Base-by-base conservation (phyloP, 2,888 invertebrate species). In the Lithophane semibrunnea region DNA sequence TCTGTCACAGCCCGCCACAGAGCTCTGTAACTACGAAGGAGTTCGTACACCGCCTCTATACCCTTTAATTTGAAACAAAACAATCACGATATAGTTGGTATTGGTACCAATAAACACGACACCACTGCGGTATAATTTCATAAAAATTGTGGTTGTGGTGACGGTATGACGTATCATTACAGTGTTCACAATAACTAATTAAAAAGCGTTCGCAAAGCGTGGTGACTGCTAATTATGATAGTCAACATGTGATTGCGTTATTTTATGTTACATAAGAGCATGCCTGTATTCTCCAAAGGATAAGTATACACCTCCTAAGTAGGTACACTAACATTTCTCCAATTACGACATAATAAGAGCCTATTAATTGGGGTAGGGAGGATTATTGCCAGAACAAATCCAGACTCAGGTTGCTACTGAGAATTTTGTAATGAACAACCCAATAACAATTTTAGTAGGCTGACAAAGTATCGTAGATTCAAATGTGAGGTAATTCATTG, bases 51-150 rank as follows among this genome's bases (percentile, higher is more conserved):
- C n/a, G n/a, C n/a, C n/a, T n/a, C n/a, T n/a, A n/a, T n/a, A n/a
- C n/a, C n/a, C n/a, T 29, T 70, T 54, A 61, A 13, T 66, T 66
- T 8, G 12, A 56, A 60, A 63, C 60, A 56, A 72, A 79, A 66
- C 47, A 63, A 80, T 80, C 49, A 52, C 61, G n/a, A 29, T 18
- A 49, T 54, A 71, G 24, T 58, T 44, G 42, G 18, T 42, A 29
- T 58, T 44, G 42, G 18, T 42, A 29, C 37, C 71, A 58, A 81
- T 79, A 47, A 81, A 65, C 79, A 65, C 37, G 21, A 21, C 47
- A 65, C n/a, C 65, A 75, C 64, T 75, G 68, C 79, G 58, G 82
- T 65, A 74, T 65, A 64, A 82, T 80, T 80, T 82, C 76, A 18
- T 49, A 54, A 64, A 75, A 80, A 65, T 49, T 29, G 54, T 63